Evolutionary conservation across 1,140 invertebrate species (phyloP).

Genomic region (Mactra quadrangularis): DNA sequence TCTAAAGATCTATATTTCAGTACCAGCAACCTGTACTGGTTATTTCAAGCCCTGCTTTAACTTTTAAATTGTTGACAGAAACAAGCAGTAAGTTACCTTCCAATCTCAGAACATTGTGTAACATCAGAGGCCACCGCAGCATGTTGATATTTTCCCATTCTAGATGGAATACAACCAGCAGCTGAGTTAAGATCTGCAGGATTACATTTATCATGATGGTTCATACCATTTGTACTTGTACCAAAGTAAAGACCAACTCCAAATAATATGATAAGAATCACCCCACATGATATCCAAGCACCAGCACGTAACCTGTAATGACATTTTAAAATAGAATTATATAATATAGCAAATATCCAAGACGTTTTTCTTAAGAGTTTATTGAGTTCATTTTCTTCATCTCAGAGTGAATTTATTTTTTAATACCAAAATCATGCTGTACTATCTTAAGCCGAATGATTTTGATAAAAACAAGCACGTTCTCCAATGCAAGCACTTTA

Average conservation of each 20-base stretch:
- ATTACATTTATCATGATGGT: neutral
- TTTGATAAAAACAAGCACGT: neutral
- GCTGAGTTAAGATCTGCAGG: neutral
- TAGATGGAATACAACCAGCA: neutral
- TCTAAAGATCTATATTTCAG: too few relatives aligned
- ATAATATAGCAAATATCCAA: neutral
- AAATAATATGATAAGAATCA: slow-evolving; percentile 30
- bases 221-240: neutral
- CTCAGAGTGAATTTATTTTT: neutral
- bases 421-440: neutral
- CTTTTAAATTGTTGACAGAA: too few relatives aligned
- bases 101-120: slow-evolving; percentile 67
- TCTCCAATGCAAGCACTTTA: neutral
- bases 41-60: too few relatives aligned
- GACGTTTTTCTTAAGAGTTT: neutral
- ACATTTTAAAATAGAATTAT: neutral
- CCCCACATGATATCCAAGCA: slow-evolving; percentile 36
- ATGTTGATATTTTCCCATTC: slow-evolving; percentile 62
- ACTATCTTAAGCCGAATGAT: neutral
- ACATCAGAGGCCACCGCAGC: slow-evolving; percentile 71
- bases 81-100: slow-evolving; percentile 73
- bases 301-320: slow-evolving; percentile 26
- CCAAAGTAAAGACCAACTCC: slow-evolving; percentile 44
- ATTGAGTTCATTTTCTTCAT: neutral
- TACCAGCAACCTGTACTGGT: too few relatives aligned